Conservation (phyloP, 2,888 invertebrate species). For the Hydrotaea diabolus region DNA sequence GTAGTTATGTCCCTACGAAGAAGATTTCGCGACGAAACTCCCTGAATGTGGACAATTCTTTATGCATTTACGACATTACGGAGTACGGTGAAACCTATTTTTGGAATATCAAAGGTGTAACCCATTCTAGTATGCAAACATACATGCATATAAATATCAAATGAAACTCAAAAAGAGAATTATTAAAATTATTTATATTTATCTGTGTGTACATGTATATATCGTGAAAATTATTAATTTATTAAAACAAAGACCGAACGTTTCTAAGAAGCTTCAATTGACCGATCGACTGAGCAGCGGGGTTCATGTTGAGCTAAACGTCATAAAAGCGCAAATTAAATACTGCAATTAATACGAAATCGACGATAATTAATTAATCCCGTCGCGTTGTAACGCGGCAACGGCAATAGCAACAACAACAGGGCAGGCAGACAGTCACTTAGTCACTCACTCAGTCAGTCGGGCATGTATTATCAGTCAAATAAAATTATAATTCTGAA, state of each 20-base stretch:
- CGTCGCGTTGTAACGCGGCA: too few species aligned
- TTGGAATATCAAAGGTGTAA: too few species aligned
- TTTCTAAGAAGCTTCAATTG: not conserved
- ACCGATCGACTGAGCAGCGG: not conserved
- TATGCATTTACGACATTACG: too few species aligned
- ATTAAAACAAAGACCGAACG: not conserved
- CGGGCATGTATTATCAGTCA: too few species aligned
- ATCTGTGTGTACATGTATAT: too few species aligned
- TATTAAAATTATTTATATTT: not conserved
- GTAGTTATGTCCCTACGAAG: too few species aligned
- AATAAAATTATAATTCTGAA: constrained; percentile 25
- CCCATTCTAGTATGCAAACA: not conserved
- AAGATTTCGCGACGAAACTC: too few species aligned
- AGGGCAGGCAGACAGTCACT: too few species aligned
- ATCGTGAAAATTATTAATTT: constrained; percentile 9
- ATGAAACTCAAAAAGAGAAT: too few species aligned
- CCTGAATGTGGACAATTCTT: too few species aligned
- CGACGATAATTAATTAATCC: constrained; percentile 46
- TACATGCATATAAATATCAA: not conserved
- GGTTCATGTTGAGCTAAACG: not conserved
- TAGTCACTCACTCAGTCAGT: not conserved
- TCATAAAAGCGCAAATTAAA: constrained; percentile 41
- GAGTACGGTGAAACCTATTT: too few species aligned
- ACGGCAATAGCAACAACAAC: not conserved
- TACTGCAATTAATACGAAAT: constrained; percentile 38